Evolutionary conservation across 2,113 vertebrate genomes (phyloP), one percentile per base, ranked within the genome.

Genomic region (Monopterus albus): DNA sequence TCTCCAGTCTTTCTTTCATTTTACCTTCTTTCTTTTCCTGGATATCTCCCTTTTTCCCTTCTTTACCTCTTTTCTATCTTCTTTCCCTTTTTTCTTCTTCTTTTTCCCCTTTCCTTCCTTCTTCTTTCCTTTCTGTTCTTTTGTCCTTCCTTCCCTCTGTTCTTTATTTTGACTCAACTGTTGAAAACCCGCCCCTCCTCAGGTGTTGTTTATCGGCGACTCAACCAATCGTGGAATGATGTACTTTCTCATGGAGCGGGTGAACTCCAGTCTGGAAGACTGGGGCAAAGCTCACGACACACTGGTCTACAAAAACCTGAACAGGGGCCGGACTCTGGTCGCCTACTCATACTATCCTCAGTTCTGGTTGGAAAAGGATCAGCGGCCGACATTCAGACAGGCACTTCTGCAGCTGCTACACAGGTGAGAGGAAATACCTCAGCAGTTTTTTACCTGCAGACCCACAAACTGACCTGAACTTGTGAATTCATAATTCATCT

Each of bases 151-250:
- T 45, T 3, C 18, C 10, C 21, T 7, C 18, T 11, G 42, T 21
- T 20, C 8, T 7, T 20, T 9, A 21, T 28, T 18, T 8, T 17
- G 18, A 15, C 4, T 59, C 46, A 53, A 36, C 40, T 18, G 6
- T 21, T 0, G 2, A 25, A 0, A 8, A 11, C 12, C 21, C 8
- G 7, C 21, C 35, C 13, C 7, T 13, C 50, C 42, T 31, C 76
- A 99, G 97, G 88, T 98, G 82, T 84, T 99, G 88, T 99, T 99
- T 66, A 95, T 98, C 49, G 97, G 97, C 0, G 97, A 99, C 80
- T 99, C 97, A 20, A 98, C 97, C 72, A 98, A 98, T 86, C 94
- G 97, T 29, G 97, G 97, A 14, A 97, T 99, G 91, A 99, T 98
- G 97, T 98, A 96, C 81, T 98, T 97, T 81, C 89, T 99, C 72